Evolutionary conservation across 35 echinoderm and acorn worm species (phyloP), one percentile per base, ranked within the genome.

Genomic region (Acanthaster planci): DNA sequence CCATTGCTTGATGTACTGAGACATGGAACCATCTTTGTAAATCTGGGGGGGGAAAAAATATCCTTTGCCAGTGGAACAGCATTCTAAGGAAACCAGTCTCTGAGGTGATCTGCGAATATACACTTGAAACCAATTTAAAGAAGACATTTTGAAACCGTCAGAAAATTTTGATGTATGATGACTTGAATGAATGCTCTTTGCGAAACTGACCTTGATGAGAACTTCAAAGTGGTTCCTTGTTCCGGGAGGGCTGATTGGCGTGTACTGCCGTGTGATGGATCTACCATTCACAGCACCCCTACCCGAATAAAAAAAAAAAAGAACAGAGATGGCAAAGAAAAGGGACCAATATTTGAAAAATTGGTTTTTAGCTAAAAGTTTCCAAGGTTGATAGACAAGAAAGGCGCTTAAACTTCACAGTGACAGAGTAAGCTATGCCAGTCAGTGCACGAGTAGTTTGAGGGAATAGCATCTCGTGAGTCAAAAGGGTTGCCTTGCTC

Each of bases 231-330:
- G 86, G 7, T 79, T 80, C 84, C 44, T 84, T 57, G 52, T 47
- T 21, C 84, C 54, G 39, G 77, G 50, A 17, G 90, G 23, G 59
- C 85, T 89, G 35, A 97, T 84, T 8, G 94, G 94, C 18, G 94
- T 97, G 84, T 93, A 97, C 51, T 97, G 94, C 31, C 94, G 50
- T 38, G 90, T 97, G 12, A 97, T 87, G 2, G 52, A n/a, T 31
- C 77, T 68, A 14, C 84, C 84, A 56, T 76, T 81, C 39, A 37
- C 30, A 38, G 29, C 23, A 80, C 60, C 80, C 87, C 92, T 94
- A 60, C 0, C n/a, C 50, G 16, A 79, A 68, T 81, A 10, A 85
- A 38, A 54, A 72, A 87, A 78, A 32, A 77, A 47, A 47, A 4
- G 12, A 6, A 6, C 4, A 12, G 12, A 6, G 42, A 4, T 47